A percentile compares a stretch with the other conserved stretches of the same genome.
These are phyloP conservation scores for Diachasma alloeum DNA, from an alignment of 1,140 invertebrate genomes.

Conservation along the genomic window DNA sequence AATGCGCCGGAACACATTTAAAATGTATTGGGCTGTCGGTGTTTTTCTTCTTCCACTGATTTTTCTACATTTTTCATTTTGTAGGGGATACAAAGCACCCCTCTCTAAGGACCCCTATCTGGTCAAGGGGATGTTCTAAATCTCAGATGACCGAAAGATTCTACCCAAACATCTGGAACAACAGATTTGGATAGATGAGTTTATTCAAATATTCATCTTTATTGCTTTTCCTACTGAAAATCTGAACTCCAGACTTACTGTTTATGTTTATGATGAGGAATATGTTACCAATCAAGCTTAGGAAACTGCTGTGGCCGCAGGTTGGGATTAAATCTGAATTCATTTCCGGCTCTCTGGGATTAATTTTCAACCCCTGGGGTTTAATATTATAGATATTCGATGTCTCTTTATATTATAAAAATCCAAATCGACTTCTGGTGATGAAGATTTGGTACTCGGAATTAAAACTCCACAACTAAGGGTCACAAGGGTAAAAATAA, in stretches of 20 bases:
- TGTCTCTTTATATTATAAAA: too few relatives aligned
- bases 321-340: slow-evolving; percentile 24
- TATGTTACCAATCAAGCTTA: background rate
- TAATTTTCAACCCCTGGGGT: slow-evolving; percentile 11
- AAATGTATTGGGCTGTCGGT: slow-evolving; percentile 65
- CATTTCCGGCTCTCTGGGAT: slow-evolving; percentile 18
- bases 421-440: too few relatives aligned
- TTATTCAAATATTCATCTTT: background rate
- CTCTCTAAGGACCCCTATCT: slow-evolving; percentile 2
- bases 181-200: background rate
- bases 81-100: slow-evolving; percentile 22
- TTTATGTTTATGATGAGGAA: background rate
- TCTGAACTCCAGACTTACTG: too few relatives aligned
- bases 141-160: slow-evolving; percentile 2
- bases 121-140: background rate
- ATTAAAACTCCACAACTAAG: too few relatives aligned
- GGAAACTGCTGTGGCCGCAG: slow-evolving; percentile 31
- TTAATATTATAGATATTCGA: too few relatives aligned
- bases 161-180: background rate
- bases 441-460: too few relatives aligned
- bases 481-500: too few relatives aligned
- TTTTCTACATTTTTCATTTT: slow-evolving; percentile 33
- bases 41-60: slow-evolving; percentile 46
- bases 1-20: slow-evolving; percentile 65
- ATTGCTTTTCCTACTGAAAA: background rate